Conservation (phyloP, 2,797 vertebrate genomes). For the Delichon dasypus region DNA sequence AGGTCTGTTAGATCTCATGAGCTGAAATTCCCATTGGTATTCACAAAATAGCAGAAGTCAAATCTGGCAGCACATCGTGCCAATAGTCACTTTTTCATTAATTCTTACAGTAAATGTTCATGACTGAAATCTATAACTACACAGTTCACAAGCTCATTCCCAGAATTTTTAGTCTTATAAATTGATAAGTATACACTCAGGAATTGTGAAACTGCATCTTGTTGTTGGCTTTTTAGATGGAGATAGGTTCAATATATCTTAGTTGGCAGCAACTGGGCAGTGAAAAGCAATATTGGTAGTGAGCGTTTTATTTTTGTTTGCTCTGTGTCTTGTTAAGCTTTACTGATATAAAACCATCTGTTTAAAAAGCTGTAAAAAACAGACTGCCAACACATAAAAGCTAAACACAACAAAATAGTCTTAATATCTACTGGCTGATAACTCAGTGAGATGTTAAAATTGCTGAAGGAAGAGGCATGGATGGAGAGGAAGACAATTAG, state of each 20-base stretch:
- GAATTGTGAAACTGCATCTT: conserved; percentile 41
- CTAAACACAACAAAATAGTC: conserved; percentile 53
- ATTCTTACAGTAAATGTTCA: conserved; percentile 19
- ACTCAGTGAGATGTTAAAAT: neutral
- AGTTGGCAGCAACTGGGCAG: conserved; percentile 58
- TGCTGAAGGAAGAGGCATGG: neutral
- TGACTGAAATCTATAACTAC: conserved; percentile 3
- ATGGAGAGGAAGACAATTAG: neutral
- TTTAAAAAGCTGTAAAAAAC: conserved; percentile 71
- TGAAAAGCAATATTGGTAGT: conserved; percentile 62
- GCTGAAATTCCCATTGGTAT: neutral
- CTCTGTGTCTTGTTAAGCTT: conserved; percentile 67
- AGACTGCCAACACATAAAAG: conserved; percentile 48
- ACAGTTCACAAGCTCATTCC: conserved; percentile 1
- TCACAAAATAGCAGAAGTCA: neutral
- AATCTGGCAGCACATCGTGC: neutral
- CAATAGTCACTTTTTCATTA: conserved; percentile 16
- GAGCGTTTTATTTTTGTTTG: conserved; percentile 68
- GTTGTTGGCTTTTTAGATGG: conserved; percentile 23
- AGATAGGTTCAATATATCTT: conserved; percentile 44
- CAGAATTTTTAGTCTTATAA: conserved; percentile 29
- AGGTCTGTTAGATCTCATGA: neutral
- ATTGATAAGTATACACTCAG: conserved; percentile 6
- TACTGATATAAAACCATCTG: conserved; percentile 69
- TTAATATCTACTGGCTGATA: conserved; percentile 32